phyloP scores from a whole-genome alignment of 2,888 invertebrate genomes.

The Caenorhabditis sp. region DNA sequence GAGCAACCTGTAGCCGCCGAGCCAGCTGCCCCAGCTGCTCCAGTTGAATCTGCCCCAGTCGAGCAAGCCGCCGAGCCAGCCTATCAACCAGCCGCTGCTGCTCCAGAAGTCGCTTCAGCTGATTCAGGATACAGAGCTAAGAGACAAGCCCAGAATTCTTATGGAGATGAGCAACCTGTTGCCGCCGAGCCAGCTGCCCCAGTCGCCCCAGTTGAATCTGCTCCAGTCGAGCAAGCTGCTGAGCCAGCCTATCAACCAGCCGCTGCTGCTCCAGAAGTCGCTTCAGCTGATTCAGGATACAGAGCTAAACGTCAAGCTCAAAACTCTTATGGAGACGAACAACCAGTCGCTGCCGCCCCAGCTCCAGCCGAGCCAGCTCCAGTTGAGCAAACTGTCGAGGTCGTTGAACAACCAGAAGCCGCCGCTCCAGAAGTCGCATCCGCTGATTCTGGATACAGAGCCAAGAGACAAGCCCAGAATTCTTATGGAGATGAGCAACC shows the following conservation, averaged over 20 bases:
- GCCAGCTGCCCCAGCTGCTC: slow-evolving; percentile 3
- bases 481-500: slow-evolving; percentile 50
- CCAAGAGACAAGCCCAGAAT: slow-evolving; percentile 41
- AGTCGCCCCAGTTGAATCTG: slow-evolving; percentile 16
- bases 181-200: slow-evolving; percentile 20
- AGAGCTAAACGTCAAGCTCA: slow-evolving; percentile 36
- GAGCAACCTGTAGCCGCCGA: slow-evolving; percentile 9
- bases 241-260: slow-evolving; percentile 13
- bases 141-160: slow-evolving; percentile 45
- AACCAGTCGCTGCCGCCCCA: slow-evolving; percentile 9
- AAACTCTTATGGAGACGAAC: slow-evolving; percentile 53
- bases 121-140: slow-evolving; percentile 40
- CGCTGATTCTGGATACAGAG: slow-evolving; percentile 41
- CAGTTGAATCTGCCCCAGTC: slow-evolving; percentile 23
- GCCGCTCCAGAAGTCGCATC: slow-evolving; percentile 30
- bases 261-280: slow-evolving; percentile 9
- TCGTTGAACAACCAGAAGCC: slow-evolving; percentile 30
- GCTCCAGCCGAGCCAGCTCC: slow-evolving; percentile 20
- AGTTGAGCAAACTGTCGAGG: slow-evolving; percentile 37
- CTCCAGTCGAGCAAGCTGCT: slow-evolving; percentile 10
- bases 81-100: slow-evolving; percentile 25
- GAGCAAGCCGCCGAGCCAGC: slow-evolving; percentile 44
- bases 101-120: slow-evolving; percentile 28
- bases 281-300: slow-evolving; percentile 38
- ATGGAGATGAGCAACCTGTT: slow-evolving; percentile 48